phyloP scores from a whole-genome alignment of 1,140 invertebrate genomes.

The Mactra quadrangularis region DNA sequence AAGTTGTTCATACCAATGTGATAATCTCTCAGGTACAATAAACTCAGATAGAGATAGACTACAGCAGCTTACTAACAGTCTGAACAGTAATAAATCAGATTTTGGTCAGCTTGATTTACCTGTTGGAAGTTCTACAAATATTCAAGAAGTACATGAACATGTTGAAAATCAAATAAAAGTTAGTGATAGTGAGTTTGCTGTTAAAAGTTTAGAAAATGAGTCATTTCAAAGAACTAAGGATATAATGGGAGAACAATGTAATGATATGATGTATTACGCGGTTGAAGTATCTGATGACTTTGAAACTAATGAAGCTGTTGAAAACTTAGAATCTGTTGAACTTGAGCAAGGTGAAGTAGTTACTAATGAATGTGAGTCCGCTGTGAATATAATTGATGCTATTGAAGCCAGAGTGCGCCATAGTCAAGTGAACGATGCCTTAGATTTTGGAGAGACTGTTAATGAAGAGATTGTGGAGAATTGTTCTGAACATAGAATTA shows the following conservation, averaged over 20 bases:
- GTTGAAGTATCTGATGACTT: conserved; percentile 39
- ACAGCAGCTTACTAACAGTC: no score
- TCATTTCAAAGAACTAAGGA: neutral
- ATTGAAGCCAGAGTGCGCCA: neutral
- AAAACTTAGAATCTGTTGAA: conserved; percentile 38
- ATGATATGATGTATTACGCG: conserved; percentile 38
- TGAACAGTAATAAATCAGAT: no score
- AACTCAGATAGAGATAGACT: no score
- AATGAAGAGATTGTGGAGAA: conserved; percentile 27
- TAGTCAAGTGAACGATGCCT: conserved; percentile 4
- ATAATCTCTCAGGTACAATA: no score
- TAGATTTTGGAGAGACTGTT: neutral
- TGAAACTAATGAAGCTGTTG: conserved; percentile 52
- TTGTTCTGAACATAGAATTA: neutral
- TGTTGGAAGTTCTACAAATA: no score
- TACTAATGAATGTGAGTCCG: neutral
- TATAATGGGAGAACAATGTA: neutral
- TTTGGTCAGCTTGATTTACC: no score
- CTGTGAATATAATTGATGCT: neutral
- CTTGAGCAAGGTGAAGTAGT: conserved; percentile 15
- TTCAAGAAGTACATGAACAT: no score
- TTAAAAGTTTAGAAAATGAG: conserved; percentile 15
- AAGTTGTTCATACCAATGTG: no score
- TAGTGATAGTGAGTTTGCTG: conserved; percentile 14
- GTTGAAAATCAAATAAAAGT: neutral